Percentiles rank a stretch among this genome's conserved stretches.
These are phyloP conservation scores for Aphidoletes aphidimyza DNA, from an alignment of 2,888 invertebrate genomes.

Conservation along the genomic window DNA sequence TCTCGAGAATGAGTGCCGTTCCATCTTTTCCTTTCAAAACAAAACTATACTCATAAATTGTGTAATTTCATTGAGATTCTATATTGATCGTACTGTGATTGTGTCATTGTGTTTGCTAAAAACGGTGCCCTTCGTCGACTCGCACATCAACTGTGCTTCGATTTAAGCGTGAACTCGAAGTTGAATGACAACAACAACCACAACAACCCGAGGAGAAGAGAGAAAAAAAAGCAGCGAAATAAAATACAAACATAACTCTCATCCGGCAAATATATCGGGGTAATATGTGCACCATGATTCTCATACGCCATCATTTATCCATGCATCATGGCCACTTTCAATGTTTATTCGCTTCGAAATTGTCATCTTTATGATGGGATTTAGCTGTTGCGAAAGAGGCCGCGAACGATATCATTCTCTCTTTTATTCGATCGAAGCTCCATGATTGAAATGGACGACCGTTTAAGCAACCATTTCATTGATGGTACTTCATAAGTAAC, in stretches of 20 bases:
- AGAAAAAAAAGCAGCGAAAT: background rate
- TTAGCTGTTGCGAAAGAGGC: too few species aligned
- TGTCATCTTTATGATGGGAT: too few species aligned
- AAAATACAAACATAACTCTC: background rate
- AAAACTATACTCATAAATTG: background rate
- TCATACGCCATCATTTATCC: background rate
- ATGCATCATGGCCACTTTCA: background rate
- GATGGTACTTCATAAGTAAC: too few species aligned
- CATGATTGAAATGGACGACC: too few species aligned
- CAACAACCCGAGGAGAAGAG: background rate
- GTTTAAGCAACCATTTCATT: too few species aligned
- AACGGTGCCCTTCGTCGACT: too few species aligned
- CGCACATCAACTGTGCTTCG: background rate
- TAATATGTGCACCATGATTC: background rate
- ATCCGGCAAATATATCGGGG: too few species aligned
- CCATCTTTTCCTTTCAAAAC: background rate
- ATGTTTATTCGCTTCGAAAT: background rate
- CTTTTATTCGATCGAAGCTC: too few species aligned
- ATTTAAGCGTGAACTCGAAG: background rate
- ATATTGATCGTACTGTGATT: background rate
- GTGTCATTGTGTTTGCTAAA: background rate
- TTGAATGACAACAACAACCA: too few species aligned
- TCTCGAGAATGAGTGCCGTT: background rate
- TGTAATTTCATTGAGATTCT: background rate
- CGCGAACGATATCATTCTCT: too few species aligned